Conservation (phyloP, 2,797 vertebrate species). For the Lacerta bilineata region DNA sequence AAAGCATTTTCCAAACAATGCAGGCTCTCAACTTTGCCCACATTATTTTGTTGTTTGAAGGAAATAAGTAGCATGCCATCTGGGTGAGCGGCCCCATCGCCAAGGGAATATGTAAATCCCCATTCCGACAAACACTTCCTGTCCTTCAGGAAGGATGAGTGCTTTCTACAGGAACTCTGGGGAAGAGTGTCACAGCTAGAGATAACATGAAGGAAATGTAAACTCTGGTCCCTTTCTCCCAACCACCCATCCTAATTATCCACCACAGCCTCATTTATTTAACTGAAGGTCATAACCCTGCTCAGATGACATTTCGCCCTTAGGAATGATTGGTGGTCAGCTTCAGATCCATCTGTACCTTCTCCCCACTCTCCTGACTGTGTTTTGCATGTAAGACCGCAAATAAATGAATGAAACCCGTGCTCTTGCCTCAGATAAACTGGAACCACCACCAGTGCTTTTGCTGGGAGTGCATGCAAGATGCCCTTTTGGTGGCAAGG, state of each 20-base stretch:
- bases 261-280: not conserved
- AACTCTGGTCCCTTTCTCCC: not conserved
- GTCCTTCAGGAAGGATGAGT: conserved; percentile 38
- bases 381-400: not conserved
- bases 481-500: not conserved
- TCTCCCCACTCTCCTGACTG: not conserved
- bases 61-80: conserved; percentile 30
- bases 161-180: conserved; percentile 24
- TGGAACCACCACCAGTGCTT: not conserved
- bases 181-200: conserved; percentile 13
- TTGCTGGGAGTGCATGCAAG: not conserved
- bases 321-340: not conserved
- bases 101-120: conserved; percentile 33
- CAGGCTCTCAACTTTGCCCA: conserved; percentile 12
- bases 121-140: conserved; percentile 29
- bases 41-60: conserved; percentile 28
- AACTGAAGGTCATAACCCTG: conserved; percentile 1
- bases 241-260: not conserved
- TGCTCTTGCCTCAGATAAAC: not conserved
- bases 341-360: not conserved
- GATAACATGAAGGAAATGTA: conserved; percentile 19
- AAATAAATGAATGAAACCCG: not conserved
- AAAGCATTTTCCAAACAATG: not conserved
- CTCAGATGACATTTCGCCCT: not conserved
- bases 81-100: conserved; percentile 20